phyloP scores from a whole-genome alignment of 2,113 vertebrate genomes.

The Panthera leo region DNA sequence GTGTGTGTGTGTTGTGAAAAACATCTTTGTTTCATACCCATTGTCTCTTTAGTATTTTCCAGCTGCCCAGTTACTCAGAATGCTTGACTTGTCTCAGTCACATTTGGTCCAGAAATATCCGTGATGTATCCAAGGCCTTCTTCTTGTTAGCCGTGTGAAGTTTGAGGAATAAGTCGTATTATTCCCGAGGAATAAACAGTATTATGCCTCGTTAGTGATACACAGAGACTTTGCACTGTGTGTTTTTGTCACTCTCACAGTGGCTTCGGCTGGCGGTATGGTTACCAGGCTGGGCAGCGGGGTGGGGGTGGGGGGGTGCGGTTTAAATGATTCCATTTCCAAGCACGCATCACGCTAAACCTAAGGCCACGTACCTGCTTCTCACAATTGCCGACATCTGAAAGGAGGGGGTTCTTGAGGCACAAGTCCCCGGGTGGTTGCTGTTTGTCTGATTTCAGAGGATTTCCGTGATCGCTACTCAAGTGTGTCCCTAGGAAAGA shows the following conservation, averaged over 20 bases:
- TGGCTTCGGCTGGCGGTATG: neutral
- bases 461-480: neutral
- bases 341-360: neutral
- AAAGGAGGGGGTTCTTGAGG: neutral
- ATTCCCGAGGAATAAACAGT: neutral
- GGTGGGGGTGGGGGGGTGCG: neutral
- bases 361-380: neutral
- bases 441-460: neutral
- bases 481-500: neutral
- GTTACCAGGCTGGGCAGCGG: neutral
- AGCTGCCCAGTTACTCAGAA: neutral
- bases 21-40: neutral
- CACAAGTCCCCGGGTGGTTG: neutral
- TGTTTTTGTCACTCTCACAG: slow-evolving; percentile 33
- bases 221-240: neutral
- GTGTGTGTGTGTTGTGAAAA: neutral
- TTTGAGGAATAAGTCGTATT: neutral
- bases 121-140: neutral
- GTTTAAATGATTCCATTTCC: slow-evolving; percentile 21
- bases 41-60: neutral
- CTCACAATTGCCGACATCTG: neutral
- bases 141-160: slow-evolving; percentile 14
- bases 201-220: slow-evolving; percentile 5
- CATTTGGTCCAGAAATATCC: slow-evolving; percentile 15
- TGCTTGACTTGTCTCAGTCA: neutral